Evolutionary conservation across 1,140 invertebrate species (phyloP).

Genomic region (Streblospio benedicti): DNA sequence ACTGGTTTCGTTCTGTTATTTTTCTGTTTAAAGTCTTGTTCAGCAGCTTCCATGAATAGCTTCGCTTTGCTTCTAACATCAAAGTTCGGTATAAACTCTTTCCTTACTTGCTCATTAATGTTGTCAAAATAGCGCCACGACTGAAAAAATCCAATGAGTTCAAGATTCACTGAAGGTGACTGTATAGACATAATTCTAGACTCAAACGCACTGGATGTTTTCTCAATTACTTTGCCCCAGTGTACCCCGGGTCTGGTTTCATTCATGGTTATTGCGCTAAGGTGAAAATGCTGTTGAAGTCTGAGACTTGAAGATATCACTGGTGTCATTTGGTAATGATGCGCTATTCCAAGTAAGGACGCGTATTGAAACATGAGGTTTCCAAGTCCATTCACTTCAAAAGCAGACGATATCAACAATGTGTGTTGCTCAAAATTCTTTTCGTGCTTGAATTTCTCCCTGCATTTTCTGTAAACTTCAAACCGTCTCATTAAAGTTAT

Average conservation of each 20-base stretch:
- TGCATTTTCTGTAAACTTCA: too few relatives aligned
- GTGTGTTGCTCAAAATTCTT: too few relatives aligned
- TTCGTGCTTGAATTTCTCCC: too few relatives aligned
- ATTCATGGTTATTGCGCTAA: not conserved
- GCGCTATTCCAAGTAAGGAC: slow-evolving; percentile 13
- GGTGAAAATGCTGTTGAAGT: not conserved
- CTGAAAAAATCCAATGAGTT: slow-evolving; percentile 14
- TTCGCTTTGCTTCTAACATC: too few relatives aligned
- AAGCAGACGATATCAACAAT: too few relatives aligned
- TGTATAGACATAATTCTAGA: not conserved
- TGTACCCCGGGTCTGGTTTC: not conserved
- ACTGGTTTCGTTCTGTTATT: not conserved
- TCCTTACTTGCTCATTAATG: slow-evolving; percentile 3
- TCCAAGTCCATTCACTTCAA: slow-evolving; percentile 15
- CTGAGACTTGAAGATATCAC: not conserved
- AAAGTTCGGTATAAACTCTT: too few relatives aligned
- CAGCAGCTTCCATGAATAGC: too few relatives aligned
- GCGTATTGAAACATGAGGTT: slow-evolving; percentile 21
- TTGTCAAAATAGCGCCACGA: slow-evolving; percentile 21
- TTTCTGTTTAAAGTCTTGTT: not conserved
- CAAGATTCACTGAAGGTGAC: slow-evolving; percentile 11
- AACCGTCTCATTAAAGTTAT: too few relatives aligned
- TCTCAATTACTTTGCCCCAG: too few relatives aligned
- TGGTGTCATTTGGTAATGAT: slow-evolving; percentile 12
- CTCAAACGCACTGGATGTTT: too few relatives aligned